Evolutionary conservation across 2,888 invertebrate species (phyloP).

Genomic region (Cryptus armator): DNA sequence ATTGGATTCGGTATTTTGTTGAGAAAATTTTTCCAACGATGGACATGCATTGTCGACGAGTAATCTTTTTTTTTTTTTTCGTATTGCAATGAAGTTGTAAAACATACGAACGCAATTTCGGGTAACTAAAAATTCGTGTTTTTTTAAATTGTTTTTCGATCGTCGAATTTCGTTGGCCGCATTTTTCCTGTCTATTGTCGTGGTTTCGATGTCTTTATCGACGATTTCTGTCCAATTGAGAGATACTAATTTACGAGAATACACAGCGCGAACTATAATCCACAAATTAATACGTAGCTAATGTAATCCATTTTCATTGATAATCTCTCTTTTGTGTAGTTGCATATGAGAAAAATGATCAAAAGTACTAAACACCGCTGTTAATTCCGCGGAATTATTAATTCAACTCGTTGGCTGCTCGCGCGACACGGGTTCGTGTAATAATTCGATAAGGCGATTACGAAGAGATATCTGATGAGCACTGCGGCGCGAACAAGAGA

Average conservation of each 20-base stretch:
- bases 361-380: not conserved
- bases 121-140: not conserved
- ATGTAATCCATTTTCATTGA: not conserved
- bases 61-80: not conserved
- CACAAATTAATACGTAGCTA: not conserved
- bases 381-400: not conserved
- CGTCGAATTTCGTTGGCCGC: not conserved
- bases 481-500: not conserved
- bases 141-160: not conserved
- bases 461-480: not conserved
- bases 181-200: not conserved
- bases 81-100: not conserved
- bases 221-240: not conserved
- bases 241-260: not conserved
- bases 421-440: not conserved
- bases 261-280: not conserved
- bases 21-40: not conserved
- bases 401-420: not conserved
- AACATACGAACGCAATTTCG: not conserved
- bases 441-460: conserved; percentile 3
- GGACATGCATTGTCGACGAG: not conserved
- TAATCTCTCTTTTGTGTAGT: not conserved
- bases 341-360: not conserved
- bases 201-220: not conserved
- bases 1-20: conserved; percentile 3